Evolutionary conservation across 2,888 invertebrate genomes (phyloP).

Genomic region (Eudasyphora cyanicolor): DNA sequence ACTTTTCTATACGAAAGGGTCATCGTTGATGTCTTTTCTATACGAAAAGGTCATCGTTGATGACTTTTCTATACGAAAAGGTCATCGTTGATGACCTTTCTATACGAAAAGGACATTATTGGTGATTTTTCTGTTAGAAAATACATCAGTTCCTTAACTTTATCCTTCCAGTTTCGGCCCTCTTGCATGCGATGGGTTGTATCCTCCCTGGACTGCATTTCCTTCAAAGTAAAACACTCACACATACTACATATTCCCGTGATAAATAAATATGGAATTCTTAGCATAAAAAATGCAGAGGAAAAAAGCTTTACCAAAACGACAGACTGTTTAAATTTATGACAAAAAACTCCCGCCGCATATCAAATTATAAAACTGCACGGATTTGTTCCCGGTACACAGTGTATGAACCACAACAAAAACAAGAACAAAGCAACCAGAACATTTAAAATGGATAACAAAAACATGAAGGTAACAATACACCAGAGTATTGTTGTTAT

Average conservation of each 20-base stretch:
- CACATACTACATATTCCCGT: neutral
- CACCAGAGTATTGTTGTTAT: constrained; percentile 22
- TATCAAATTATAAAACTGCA: constrained; percentile 61
- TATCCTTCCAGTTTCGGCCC: too few species aligned
- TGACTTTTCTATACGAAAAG: too few species aligned
- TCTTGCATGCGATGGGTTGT: neutral
- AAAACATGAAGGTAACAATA: constrained; percentile 25
- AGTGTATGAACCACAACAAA: neutral
- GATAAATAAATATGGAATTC: constrained; percentile 32
- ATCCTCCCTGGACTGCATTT: constrained; percentile 3
- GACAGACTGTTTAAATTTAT: constrained; percentile 66
- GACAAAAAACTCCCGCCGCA: constrained; percentile 57
- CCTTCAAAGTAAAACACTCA: neutral
- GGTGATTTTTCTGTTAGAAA: too few species aligned
- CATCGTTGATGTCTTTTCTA: too few species aligned
- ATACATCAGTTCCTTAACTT: too few species aligned
- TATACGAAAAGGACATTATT: too few species aligned
- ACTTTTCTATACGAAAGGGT: too few species aligned
- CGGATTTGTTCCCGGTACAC: constrained; percentile 38
- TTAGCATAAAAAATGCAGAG: neutral
- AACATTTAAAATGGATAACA: too few species aligned
- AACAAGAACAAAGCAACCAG: neutral
- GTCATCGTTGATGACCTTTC: too few species aligned
- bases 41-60: too few species aligned
- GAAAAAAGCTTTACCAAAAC: constrained; percentile 37